Evolutionary conservation across 2,113 vertebrate genomes (phyloP).

Genomic region (Petaurus breviceps): DNA sequence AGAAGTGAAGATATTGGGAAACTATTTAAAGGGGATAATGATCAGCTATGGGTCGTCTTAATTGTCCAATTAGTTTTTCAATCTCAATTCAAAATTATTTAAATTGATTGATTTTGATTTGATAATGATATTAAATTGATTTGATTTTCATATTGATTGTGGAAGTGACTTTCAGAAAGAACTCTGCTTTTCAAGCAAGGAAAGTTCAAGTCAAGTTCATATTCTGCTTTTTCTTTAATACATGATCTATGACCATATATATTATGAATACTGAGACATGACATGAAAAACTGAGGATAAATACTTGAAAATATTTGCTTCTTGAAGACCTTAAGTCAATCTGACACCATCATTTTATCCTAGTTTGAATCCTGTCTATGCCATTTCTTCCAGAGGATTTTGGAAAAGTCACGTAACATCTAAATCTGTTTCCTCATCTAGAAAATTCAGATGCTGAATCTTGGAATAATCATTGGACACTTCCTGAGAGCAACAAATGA

Average conservation of each 20-base stretch:
- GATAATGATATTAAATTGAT: too few relatives aligned
- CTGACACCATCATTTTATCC: not conserved
- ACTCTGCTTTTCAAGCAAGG: not conserved
- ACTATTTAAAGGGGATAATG: not conserved
- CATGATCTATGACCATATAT: not conserved
- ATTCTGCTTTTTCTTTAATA: not conserved
- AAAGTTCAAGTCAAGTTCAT: not conserved
- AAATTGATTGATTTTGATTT: not conserved
- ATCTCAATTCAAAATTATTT: not conserved
- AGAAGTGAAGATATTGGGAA: not conserved
- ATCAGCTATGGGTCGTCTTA: not conserved
- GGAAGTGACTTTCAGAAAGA: not conserved
- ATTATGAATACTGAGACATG: not conserved
- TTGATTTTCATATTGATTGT: not conserved
- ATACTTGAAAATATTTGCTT: not conserved
- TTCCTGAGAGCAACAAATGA: constrained; percentile 10
- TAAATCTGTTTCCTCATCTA: not conserved
- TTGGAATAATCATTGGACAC: not conserved
- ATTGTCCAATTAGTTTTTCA: not conserved
- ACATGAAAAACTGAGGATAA: not conserved
- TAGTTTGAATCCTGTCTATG: not conserved
- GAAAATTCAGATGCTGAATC: not conserved
- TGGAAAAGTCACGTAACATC: not conserved
- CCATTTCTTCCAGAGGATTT: not conserved
- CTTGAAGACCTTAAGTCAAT: not conserved